Conservation (phyloP, 2,888 invertebrate genomes). For the Sympetrum striolatum region DNA sequence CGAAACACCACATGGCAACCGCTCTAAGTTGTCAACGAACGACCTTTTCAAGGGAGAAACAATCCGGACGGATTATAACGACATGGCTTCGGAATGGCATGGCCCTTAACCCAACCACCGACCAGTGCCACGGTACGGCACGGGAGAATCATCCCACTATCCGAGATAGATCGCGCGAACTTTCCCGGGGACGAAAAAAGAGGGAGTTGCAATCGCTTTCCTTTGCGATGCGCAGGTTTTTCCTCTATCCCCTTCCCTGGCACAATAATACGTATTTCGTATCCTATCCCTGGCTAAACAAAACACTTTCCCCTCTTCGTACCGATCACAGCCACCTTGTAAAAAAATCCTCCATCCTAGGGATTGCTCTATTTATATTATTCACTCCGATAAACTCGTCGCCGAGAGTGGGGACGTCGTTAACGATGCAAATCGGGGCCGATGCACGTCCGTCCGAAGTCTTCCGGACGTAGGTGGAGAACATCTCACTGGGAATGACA, state of each 20-base stretch:
- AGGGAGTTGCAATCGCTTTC: neutral
- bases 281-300: neutral
- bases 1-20: neutral
- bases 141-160: neutral
- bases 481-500: neutral
- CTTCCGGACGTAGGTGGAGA: neutral
- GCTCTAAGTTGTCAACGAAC: neutral
- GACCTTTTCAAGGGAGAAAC: neutral
- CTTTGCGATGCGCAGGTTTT: neutral
- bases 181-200: neutral
- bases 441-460: neutral
- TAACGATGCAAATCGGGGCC: neutral
- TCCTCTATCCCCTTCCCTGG: neutral
- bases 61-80: conserved; percentile 28
- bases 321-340: neutral
- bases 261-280: neutral
- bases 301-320: neutral
- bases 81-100: conserved; percentile 20
- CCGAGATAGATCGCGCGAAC: neutral
- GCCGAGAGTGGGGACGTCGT: neutral
- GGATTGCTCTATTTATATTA: too few relatives aligned
- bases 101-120: neutral
- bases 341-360: neutral
- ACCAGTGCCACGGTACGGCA: neutral
- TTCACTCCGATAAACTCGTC: neutral